Evolutionary conservation across 2,797 vertebrate species (phyloP), one percentile per base, ranked within the genome.

Genomic region (Distichodus sexfasciatus): DNA sequence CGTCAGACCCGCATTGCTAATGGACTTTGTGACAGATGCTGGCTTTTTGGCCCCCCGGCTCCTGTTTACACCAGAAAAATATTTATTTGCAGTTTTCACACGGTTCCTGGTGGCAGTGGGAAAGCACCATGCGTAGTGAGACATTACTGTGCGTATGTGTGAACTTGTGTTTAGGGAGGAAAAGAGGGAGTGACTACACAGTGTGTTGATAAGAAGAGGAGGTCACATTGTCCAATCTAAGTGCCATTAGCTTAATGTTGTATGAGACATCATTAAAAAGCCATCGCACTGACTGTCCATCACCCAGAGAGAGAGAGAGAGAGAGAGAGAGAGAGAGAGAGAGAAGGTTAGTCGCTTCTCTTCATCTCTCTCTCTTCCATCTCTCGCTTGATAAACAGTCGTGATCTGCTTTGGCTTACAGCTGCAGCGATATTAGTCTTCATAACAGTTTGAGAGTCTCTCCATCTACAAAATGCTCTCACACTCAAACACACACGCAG

Each of bases 261-360:
- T 71, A 79, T 76, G 78, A 79, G 65, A 61, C 65, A 58, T 75
- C 75, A 77, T 79, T 79, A 79, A 79, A 79, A 79, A 74, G 64
- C 65, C 75, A 79, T 79, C 75, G 69, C 54, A 36, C 48, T 58
- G 28, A 53, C 71, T 74, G 75, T 79, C 78, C 74, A 57, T 79
- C 71, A 79, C 63, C 54, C 23, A 43, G 26, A 14, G n/a, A 38
- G 24, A 50, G 55, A 10, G 44, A 26, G 33, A 28, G 28, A 33
- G 33, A 35, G 36, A 44, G 50, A 33, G 35, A 54, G 7, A 54
- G 38, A 66, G 35, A 47, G 62, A 40, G 62, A 51, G 33, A 36
- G 47, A 51, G 35, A n/a, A 14, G 6, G 23, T 28, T n/a, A 66
- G 36, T 41, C 35, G 10, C 41, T 24, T 50, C 9, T 11, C 23